Evolutionary conservation across 2,113 vertebrate genomes (phyloP), one percentile per base, ranked within the genome.

Genomic region (Lucifuga dentata): DNA sequence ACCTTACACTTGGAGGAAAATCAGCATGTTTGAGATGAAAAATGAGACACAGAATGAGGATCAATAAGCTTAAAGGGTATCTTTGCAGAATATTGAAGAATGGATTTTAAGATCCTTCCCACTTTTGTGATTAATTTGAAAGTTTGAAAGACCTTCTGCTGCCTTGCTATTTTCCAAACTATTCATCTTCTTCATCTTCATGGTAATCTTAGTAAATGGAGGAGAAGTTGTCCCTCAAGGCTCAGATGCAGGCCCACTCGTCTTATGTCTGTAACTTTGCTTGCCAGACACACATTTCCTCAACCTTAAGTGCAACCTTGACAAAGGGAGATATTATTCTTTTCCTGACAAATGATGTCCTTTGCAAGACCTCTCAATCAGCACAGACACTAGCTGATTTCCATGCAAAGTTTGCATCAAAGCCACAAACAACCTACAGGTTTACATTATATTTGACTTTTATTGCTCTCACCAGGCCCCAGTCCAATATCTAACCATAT

Each of bases 291-390:
- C 45, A 59, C 10, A 45, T 17, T 3, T 53, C 40, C 52, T 66
- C 59, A 48, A 56, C 52, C 53, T 72, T 72, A 52, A 72, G 40
- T 49, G 62, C 59, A 48, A 56, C 52, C 53, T 72, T 72, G 57
- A 72, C 46, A 68, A 65, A 85, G 38, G 63, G 66, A 72, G 33
- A 74, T 56, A 33, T 60, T 50, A 43, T 39, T 61, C 49, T n/a
- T 52, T 68, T 38, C 10, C 64, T 76, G 76, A 77, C 63, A 85
- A 67, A 78, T 64, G 60, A 45, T 67, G 70, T 58, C 49, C 55
- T 52, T 23, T 46, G 43, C 16, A 48, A 77, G 66, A 7, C 21
- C 50, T 43, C 38, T 76, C 43, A 35, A 29, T 33, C 29, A 63
- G 52, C 65, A 29, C 21, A 10, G n/a, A 29, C 17, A n/a, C n/a